These are phyloP conservation scores for Alectoris magna DNA, from an alignment of 2,797 vertebrate genomes.

Conservation along the genomic window DNA sequence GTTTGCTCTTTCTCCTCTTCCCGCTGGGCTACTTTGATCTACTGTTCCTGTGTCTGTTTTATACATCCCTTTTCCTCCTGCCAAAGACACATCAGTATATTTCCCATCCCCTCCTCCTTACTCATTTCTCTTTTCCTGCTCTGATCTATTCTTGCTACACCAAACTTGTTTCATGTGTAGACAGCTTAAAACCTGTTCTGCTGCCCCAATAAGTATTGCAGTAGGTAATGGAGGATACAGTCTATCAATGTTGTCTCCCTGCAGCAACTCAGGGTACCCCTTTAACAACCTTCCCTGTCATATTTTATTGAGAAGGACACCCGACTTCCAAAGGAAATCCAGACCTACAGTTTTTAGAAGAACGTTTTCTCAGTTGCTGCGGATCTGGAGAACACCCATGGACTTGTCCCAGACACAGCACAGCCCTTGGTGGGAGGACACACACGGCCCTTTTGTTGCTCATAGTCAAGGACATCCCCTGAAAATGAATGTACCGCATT, in stretches of 20 bases:
- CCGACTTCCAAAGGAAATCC: slow-evolving; percentile 20
- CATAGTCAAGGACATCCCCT: background rate
- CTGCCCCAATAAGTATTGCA: background rate
- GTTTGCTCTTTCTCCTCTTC: slow-evolving; percentile 69
- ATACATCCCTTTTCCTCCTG: slow-evolving; percentile 49
- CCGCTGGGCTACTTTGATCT: slow-evolving; percentile 62
- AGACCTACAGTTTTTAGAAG: background rate
- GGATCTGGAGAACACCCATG: background rate
- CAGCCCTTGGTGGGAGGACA: background rate
- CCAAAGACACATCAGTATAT: slow-evolving; percentile 52
- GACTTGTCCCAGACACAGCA: background rate
- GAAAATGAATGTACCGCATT: background rate
- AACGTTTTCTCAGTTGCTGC: background rate
- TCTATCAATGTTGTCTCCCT: background rate
- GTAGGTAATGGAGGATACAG: background rate
- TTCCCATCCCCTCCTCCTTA: slow-evolving; percentile 50
- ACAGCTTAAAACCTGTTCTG: slow-evolving; percentile 4
- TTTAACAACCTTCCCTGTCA: background rate
- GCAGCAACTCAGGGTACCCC: background rate
- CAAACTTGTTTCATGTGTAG: slow-evolving; percentile 13
- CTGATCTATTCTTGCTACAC: slow-evolving; percentile 54
- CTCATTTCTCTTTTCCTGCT: slow-evolving; percentile 48
- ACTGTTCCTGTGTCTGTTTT: slow-evolving; percentile 37
- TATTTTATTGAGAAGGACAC: background rate
- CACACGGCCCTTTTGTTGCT: background rate